These are phyloP conservation scores for Calonectris borealis DNA, from an alignment of 2,113 vertebrate species.

Conservation along the genomic window DNA sequence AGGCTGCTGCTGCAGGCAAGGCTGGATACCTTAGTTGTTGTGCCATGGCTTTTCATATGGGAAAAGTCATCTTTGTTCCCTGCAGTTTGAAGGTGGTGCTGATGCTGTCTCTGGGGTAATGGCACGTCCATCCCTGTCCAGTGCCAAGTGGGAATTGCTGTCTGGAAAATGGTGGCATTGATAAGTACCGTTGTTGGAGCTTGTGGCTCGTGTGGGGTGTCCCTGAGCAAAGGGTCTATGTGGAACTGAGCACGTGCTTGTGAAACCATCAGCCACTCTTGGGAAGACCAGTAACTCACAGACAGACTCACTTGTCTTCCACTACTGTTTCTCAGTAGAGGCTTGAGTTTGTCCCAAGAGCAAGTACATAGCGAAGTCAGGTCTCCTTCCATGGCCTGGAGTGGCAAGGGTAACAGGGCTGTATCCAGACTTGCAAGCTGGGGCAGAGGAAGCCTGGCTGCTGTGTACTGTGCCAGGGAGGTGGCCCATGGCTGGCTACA, in stretches of 20 bases:
- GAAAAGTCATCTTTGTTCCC: neutral
- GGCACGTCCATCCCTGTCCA: neutral
- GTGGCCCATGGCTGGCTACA: neutral
- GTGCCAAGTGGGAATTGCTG: neutral
- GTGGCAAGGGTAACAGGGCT: neutral
- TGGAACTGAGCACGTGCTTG: neutral
- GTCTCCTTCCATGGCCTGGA: neutral
- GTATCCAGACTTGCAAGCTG: neutral
- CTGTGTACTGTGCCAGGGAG: neutral
- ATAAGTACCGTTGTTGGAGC: neutral
- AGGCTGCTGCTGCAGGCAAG: neutral
- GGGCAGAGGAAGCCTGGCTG: neutral
- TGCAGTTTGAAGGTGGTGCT: neutral
- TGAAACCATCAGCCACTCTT: neutral
- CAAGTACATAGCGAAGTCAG: neutral
- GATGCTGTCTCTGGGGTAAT: neutral
- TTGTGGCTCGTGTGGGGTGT: neutral
- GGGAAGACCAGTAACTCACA: neutral
- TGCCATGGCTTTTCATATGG: neutral
- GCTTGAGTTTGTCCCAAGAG: neutral
- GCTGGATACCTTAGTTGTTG: neutral
- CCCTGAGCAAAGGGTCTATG: too few relatives aligned
- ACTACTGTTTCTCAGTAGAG: neutral
- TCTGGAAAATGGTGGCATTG: neutral
- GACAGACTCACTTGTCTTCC: neutral